Base-by-base conservation (phyloP, 2,113 vertebrate genomes). In the Australoheros scitulus region DNA sequence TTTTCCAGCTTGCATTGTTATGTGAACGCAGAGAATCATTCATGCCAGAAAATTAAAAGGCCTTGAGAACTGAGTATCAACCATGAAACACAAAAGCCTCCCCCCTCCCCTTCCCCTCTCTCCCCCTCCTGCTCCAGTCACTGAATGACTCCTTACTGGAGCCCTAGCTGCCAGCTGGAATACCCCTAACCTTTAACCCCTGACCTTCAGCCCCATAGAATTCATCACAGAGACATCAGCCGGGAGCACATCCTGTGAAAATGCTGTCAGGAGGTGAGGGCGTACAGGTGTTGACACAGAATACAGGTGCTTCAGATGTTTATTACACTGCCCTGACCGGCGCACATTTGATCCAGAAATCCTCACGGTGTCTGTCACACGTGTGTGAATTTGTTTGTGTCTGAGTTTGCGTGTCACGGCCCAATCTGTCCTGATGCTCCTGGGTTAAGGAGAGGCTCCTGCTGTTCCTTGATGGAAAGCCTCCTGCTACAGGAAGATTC, bases 131-230 rank as follows among this genome's bases (percentile, higher is more conserved):
- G 56, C 77, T 78, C 57, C 29, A 83, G 89, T 63, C 76, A 79
- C 84, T 96, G 92, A 95, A 95, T 94, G 83, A 88, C 88, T 91
- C 90, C 80, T 92, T 91, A 89, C 91, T 92, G 94, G 94, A 90
- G 90, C 86, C 90, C 94, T 95, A 93, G 92, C 84, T 95, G 94
- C 95, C 96, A 96, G 96, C 95, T 96, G 95, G 92, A 94, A 88
- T 90, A 91, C 88, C 92, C 91, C 91, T 95, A 91, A 94, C 95
- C 95, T 94, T 83, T 90, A 47, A 92, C 82, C 89, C 80, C 34
- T 90, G 92, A 93, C 90, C 92, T 85, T 63, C 80, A 79, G 88
- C 85, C 79, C 68, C 57, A 72, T 74, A 57, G 79, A 93, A 92
- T 89, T 89, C 88, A 90, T 91, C 91, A 89, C 80, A 84, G 88